Base-by-base conservation (phyloP, 2,113 vertebrate genomes). In the Psittacus erithacus region DNA sequence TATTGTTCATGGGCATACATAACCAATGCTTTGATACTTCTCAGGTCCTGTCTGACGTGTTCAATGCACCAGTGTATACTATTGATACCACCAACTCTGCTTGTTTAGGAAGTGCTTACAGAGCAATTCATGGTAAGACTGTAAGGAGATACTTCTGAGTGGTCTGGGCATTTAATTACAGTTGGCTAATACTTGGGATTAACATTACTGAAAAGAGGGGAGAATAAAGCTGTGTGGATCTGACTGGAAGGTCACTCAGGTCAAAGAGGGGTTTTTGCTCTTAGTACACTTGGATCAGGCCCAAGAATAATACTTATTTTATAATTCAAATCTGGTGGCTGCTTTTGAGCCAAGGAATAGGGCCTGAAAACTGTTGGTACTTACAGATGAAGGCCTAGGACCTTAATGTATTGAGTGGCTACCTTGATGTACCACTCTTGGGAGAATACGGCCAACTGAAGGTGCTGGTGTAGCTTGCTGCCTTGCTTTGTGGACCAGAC, bases 31-130 rank as follows among this genome's bases (percentile, higher is more conserved):
- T 41, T 86, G 46, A 5, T 89, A 14, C 41, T 90, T 88, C 82
- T 55, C 82, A 99, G 99, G 99, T 99, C 60, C 95, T 99, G 68
- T 98, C 98, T 7, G 99, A 99, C 7, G 98, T 99, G 64, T 99
- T 99, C 90, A 98, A 96, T 1, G 98, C 98, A 29, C 99, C 99
- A 0, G 99, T 99, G 59, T 99, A 98, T 96, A 98, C 98, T 88
- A 98, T 98, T 1, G 98, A 99, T 82, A 98, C 99, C 2, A 92
- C 98, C 53, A 98, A 99, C 97, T 99, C 99, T 0, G 98, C 99
- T 74, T 99, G 99, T 38, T 97, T 99, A 73, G 99, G 99, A 53
- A 98, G 98, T 14, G 99, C 99, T n/a, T 99, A 99, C 98, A 97
- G 98, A 96, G 99, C 99, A 57, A 97, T 98, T 82, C 99, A 99